These are phyloP conservation scores for Poeciliopsis presidionis DNA, from an alignment of 2,797 vertebrate genomes.

Conservation along the genomic window DNA sequence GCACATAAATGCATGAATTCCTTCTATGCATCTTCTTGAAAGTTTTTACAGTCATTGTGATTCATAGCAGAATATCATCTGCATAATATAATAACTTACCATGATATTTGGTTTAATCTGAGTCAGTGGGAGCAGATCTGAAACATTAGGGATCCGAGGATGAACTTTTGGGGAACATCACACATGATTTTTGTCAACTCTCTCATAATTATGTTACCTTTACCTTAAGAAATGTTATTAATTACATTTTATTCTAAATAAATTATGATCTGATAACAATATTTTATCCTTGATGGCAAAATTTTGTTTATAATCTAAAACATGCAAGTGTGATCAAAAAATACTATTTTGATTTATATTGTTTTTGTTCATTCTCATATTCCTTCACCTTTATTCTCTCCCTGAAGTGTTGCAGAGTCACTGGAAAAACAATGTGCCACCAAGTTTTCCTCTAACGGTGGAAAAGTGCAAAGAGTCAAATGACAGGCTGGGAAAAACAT, in stretches of 20 bases:
- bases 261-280: not conserved
- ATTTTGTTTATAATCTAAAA: not conserved
- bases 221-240: not conserved
- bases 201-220: not conserved
- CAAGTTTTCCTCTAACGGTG: slow-evolving; percentile 50
- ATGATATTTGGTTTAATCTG: not conserved
- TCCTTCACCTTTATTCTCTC: not conserved
- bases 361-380: not conserved
- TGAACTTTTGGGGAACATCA: not conserved
- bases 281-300: not conserved
- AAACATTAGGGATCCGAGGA: not conserved
- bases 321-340: not conserved
- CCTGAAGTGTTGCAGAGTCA: slow-evolving; percentile 24
- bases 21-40: not conserved
- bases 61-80: not conserved
- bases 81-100: not conserved
- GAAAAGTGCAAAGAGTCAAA: slow-evolving; percentile 52
- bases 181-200: not conserved
- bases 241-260: not conserved
- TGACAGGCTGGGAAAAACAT: slow-evolving; percentile 76
- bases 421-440: slow-evolving; percentile 39
- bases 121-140: not conserved
- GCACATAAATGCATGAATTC: not conserved
- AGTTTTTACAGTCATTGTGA: not conserved
- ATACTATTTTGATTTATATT: not conserved